Conservation (phyloP, 2,797 vertebrate species). For the Fistularia commersonii region DNA sequence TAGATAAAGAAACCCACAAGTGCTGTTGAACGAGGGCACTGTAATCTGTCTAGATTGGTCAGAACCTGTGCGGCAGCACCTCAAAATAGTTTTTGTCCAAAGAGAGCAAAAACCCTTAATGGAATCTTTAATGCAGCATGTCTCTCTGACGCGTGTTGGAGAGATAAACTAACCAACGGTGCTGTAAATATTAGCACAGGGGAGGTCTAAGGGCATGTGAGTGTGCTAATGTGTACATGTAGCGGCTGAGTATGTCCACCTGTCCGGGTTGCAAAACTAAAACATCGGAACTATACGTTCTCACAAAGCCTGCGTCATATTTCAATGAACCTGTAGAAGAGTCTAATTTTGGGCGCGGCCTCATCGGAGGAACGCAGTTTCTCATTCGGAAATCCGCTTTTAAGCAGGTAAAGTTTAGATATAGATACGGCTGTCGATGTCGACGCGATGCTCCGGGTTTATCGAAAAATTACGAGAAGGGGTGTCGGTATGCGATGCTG, state of each 20-base stretch:
- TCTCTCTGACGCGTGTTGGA: conserved; percentile 40
- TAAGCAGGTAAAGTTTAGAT: too few relatives aligned
- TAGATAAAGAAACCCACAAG: neutral
- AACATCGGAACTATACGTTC: too few relatives aligned
- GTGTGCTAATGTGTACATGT: conserved; percentile 19
- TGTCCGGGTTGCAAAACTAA: conserved; percentile 37
- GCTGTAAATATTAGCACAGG: conserved; percentile 59
- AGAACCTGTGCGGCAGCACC: conserved; percentile 10
- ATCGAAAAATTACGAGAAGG: too few relatives aligned
- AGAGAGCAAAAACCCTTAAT: conserved; percentile 45
- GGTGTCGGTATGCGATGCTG: too few relatives aligned
- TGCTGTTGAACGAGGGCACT: neutral
- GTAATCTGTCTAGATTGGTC: too few relatives aligned
- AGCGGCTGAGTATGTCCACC: conserved; percentile 32
- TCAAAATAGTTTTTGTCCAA: conserved; percentile 19
- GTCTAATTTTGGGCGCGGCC: too few relatives aligned
- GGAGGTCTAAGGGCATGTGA: conserved; percentile 24
- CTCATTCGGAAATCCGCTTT: too few relatives aligned
- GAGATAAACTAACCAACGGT: conserved; percentile 50
- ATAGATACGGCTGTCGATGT: too few relatives aligned
- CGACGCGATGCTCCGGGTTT: too few relatives aligned
- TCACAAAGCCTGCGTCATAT: too few relatives aligned
- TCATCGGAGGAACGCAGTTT: too few relatives aligned
- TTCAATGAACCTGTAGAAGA: too few relatives aligned
- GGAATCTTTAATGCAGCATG: conserved; percentile 43